Evolutionary conservation across 92 coral and sea anemone genomes (phyloP), one percentile per base, ranked within the genome.

Genomic region (Zoanthus sociatus): DNA sequence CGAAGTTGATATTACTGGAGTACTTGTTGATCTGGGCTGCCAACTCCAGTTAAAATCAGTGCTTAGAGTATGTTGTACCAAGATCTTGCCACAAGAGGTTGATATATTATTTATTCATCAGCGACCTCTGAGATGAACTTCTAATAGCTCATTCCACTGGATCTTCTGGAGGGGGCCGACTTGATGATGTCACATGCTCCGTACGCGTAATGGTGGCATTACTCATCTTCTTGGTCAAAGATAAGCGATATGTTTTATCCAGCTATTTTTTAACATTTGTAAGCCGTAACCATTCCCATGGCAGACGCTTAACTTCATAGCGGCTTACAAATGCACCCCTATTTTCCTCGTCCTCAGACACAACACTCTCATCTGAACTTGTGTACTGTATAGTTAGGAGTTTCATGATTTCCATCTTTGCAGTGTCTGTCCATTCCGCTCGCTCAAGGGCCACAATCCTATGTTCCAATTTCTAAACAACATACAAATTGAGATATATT

Each of bases 341-440:
- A 20, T 61, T 71, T 47, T 85, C 88, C 44, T 77, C 73, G 54
- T 72, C 69, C 26, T 54, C 54, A 64, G 78, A 83, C 15, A 77
- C 68, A 47, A 48, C 46, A 73, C 90, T 87, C 55, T 87, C 90
- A 26, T 87, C 90, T 44, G 86, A 78, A 76, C 90, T 86, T 26
- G 89, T 86, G 54, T 86, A 74, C 7, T 86, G 84, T 53, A 47
- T 37, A 46, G 89, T 86, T 47, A 86, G 84, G 66, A 73, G 71
- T 32, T 86, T 74, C 71, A 4, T 26, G 14, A 86, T 21, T 54
- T 86, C 89, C 45, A 17, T 51, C 64, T 86, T 74, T 53, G 84
- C 58, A 61, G 21, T 21, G 9, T 75, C 79, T 37, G 47, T 45
- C 84, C 84, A 84, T 30, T 72, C 47, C 12, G 60, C 48, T 66